phyloP scores from a whole-genome alignment of 2,888 invertebrate genomes.

The Pyrrhosoma nymphula region DNA sequence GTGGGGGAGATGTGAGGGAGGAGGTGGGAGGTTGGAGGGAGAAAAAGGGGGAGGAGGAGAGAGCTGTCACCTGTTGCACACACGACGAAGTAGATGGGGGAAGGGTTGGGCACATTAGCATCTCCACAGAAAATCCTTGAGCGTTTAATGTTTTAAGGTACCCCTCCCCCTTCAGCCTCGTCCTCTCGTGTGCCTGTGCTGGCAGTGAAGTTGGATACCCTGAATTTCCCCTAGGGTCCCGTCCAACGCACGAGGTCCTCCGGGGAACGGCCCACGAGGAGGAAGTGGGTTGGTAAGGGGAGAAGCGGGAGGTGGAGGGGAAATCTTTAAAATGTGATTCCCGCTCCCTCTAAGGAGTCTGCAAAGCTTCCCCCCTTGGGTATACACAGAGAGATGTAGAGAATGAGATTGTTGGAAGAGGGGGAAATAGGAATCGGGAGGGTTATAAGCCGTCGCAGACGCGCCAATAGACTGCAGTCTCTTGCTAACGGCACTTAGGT shows the following conservation, averaged over 20 bases:
- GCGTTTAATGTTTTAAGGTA: conserved; percentile 65
- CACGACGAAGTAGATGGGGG: background rate
- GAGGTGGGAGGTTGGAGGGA: background rate
- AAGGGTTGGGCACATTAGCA: conserved; percentile 54
- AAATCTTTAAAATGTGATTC: conserved; percentile 1
- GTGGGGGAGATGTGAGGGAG: background rate
- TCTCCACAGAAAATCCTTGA: conserved; percentile 55
- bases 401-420: background rate
- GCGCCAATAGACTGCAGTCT: no score
- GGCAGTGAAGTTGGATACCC: conserved; percentile 32
- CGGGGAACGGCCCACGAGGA: background rate
- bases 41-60: background rate
- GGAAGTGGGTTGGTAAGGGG: background rate
- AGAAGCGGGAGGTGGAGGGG: background rate
- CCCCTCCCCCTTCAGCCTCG: conserved; percentile 16
- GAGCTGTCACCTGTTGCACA: conserved; percentile 58
- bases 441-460: no score
- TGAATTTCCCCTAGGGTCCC: background rate
- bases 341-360: background rate
- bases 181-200: background rate
- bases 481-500: no score
- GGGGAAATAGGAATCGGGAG: background rate
- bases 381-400: background rate
- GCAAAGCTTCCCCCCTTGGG: background rate
- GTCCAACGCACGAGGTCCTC: conserved; percentile 37